Evolutionary conservation across 2,113 vertebrate genomes (phyloP).

Genomic region (Herpetotheres cachinnans): DNA sequence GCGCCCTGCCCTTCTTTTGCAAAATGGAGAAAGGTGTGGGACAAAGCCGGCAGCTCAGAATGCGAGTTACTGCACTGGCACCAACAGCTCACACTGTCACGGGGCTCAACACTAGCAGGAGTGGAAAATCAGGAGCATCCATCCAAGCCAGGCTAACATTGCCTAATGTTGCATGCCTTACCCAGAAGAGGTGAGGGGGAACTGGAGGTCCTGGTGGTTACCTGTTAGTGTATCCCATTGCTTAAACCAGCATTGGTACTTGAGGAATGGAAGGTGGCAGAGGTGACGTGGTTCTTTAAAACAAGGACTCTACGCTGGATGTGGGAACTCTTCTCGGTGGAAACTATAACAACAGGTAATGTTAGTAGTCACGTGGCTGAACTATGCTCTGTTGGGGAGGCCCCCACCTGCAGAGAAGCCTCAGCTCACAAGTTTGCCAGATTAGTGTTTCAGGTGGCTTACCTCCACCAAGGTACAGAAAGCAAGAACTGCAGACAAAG

Average conservation of each 20-base stretch:
- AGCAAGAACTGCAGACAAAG: not conserved
- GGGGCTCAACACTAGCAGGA: accelerated
- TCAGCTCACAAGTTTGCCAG: not conserved
- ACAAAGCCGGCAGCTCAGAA: not conserved
- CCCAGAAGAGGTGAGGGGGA: not conserved
- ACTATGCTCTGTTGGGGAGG: not conserved
- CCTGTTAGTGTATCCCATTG: not conserved
- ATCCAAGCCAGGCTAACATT: not conserved
- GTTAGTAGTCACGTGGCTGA: not conserved
- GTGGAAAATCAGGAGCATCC: not conserved
- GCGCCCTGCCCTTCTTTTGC: not conserved
- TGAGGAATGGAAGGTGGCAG: not conserved
- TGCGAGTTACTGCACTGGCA: accelerated
- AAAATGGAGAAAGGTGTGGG: not conserved
- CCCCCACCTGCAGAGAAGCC: not conserved
- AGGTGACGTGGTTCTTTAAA: not conserved
- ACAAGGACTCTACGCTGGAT: not conserved
- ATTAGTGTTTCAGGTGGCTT: not conserved
- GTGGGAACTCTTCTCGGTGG: not conserved
- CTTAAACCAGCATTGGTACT: not conserved
- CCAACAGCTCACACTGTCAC: not conserved
- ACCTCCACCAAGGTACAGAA: not conserved
- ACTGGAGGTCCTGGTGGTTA: not conserved
- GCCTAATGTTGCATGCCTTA: not conserved
- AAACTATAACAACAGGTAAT: not conserved